These are phyloP conservation scores for Heteronetta atricapilla DNA, from an alignment of 2,113 vertebrate species.

Conservation along the genomic window DNA sequence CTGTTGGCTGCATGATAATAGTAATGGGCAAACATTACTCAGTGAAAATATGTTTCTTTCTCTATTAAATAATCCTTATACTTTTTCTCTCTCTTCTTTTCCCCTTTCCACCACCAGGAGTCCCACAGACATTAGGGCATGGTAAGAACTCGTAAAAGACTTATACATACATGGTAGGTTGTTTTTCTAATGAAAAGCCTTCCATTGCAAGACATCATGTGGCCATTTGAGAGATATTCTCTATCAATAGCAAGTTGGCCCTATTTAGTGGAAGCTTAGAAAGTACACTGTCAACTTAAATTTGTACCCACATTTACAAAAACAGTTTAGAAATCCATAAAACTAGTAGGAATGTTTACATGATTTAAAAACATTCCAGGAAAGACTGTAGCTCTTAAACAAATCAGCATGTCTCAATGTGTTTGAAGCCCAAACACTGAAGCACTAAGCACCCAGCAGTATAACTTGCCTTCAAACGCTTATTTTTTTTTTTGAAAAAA, in stretches of 20 bases:
- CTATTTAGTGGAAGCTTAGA: background rate
- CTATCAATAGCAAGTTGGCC: background rate
- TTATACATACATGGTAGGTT: background rate
- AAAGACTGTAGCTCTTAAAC: constrained; percentile 10
- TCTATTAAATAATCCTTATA: background rate
- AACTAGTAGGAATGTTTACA: constrained; percentile 34
- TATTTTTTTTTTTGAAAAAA: too few relatives aligned
- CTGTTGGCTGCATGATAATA: background rate
- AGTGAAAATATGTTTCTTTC: background rate
- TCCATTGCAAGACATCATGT: background rate
- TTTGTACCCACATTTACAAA: background rate
- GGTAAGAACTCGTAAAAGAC: background rate
- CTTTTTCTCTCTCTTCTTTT: background rate
- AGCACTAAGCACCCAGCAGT: background rate
- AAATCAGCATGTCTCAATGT: background rate
- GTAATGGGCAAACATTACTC: background rate
- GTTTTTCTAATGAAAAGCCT: background rate
- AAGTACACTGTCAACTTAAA: constrained; percentile 34
- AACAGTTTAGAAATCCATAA: background rate
- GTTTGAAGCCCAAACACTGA: background rate
- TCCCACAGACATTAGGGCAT: background rate
- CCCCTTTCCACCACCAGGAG: constrained; percentile 17
- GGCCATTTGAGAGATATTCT: background rate
- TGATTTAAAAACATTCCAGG: constrained; percentile 19
- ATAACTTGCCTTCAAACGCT: background rate